phyloP scores from a whole-genome alignment of 2,888 invertebrate genomes.

The Sipunculus nudus region DNA sequence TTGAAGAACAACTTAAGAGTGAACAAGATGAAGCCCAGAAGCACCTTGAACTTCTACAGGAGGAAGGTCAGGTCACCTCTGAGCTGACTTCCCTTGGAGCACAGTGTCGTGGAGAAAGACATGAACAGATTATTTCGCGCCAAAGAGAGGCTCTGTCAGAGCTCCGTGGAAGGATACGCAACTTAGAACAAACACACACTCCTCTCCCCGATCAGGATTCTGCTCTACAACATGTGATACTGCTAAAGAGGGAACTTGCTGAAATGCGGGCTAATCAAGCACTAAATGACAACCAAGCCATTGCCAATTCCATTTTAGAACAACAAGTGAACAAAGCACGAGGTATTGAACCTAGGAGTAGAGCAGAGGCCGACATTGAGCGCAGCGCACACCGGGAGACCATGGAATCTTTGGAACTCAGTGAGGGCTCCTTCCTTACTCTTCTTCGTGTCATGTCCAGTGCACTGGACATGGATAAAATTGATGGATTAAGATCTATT shows the following conservation, averaged over 20 bases:
- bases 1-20: constrained; percentile 48
- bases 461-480: constrained; percentile 24
- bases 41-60: constrained; percentile 38
- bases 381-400: constrained; percentile 63
- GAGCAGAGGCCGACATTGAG: constrained; percentile 60
- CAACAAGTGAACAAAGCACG: constrained; percentile 52
- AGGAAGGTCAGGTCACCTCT: constrained; percentile 55
- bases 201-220: constrained; percentile 50
- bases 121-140: constrained; percentile 58
- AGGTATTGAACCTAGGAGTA: constrained; percentile 45
- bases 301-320: too few species aligned
- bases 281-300: constrained; percentile 14
- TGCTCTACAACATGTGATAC: constrained; percentile 33
- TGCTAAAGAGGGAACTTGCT: constrained; percentile 38
- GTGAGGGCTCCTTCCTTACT: constrained; percentile 53
- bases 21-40: constrained; percentile 58
- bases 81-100: constrained; percentile 62
- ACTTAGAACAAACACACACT: constrained; percentile 50
- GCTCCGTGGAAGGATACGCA: constrained; percentile 56
- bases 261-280: constrained; percentile 33
- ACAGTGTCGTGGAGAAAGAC: constrained; percentile 63
- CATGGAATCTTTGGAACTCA: constrained; percentile 59
- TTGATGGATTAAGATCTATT: constrained; percentile 24
- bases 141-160: constrained; percentile 63
- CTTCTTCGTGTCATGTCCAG: constrained; percentile 20